Evolutionary conservation across 2,888 invertebrate genomes (phyloP), one percentile per base, ranked within the genome.

Genomic region (Stenoptilia bipunctidactyla): DNA sequence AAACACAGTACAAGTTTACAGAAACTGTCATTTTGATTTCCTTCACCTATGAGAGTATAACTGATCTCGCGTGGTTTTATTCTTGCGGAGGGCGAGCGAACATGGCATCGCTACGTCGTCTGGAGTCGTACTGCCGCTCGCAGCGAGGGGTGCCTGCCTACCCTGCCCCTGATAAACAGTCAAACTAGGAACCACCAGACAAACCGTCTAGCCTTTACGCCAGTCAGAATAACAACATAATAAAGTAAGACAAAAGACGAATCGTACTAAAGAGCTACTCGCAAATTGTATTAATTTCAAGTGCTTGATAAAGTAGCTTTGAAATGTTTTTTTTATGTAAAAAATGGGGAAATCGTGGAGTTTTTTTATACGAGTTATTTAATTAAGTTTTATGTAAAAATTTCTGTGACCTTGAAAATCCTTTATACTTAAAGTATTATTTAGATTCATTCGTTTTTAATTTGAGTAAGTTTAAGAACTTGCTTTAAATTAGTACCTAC

Each of bases 1-100:
- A 66, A 56, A 73, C 80, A 77, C 74, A 70, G 56, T 82, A 80
- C 58, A 80, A 77, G 80, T 73, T 69, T 80, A 82, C 65, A 77
- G 80, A 82, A 79, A 73, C 66, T 70, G 79, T 76, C 83, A 83
- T 83, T 71, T 69, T 77, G 58, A 27, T 34, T 13, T 8, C 12
- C 15, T 75, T 79, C 76, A 79, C 70, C 68, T 73, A 62, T 64
- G 59, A 58, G 53, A 57, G 52, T 52, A 20, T 3, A 8, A 20
- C 3, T 8, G 20, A 20, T 20, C 20, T 3, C 20, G 20, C 8
- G 53, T 47, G 55, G 65, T 49, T 43, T 55, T 64, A 67, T 51
- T 51, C 50, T 50, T 52, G 60, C 52, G 58, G 61, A 60, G 58
- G 65, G 53, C 49, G 55, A 53, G 56, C 61, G 64, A 58, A 66